These are phyloP conservation scores for Sebastes taczanowskii DNA, from an alignment of 2,797 vertebrate species.

Conservation along the genomic window DNA sequence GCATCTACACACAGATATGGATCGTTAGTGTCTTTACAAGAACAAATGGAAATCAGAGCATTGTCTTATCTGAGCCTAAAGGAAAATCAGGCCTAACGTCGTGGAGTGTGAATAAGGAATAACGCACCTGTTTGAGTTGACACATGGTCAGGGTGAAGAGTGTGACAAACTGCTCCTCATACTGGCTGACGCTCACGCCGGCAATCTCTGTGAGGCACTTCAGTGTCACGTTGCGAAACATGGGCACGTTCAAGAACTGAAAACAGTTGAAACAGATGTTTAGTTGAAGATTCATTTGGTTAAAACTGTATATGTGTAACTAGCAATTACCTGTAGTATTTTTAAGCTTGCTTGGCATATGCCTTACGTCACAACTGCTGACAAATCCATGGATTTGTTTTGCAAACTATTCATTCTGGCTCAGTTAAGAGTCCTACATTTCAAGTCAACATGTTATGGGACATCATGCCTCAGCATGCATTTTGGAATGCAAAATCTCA, in stretches of 20 bases:
- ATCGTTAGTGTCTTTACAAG: neutral
- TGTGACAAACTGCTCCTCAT: slow-evolving; percentile 96
- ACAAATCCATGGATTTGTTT: neutral
- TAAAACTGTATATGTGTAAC: neutral
- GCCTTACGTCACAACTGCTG: neutral
- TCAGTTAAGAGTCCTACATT: neutral
- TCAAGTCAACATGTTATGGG: neutral
- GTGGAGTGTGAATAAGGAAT: too few species aligned
- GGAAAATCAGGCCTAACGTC: too few species aligned
- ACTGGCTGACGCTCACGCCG: slow-evolving; percentile 96
- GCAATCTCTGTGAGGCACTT: slow-evolving; percentile 99
- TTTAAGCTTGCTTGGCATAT: neutral
- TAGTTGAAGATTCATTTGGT: neutral
- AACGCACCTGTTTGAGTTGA: slow-evolving; percentile 93
- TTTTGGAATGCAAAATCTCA: too few species aligned
- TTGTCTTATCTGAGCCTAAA: too few species aligned
- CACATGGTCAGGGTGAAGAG: slow-evolving; percentile 98
- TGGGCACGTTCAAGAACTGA: slow-evolving; percentile 96
- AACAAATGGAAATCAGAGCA: neutral
- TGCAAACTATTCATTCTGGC: neutral
- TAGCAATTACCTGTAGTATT: neutral
- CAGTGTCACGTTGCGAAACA: slow-evolving; percentile 97
- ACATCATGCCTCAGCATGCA: neutral
- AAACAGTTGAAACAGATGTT: neutral
- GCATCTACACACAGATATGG: slow-evolving; percentile 83